Conservation (phyloP, 2,797 vertebrate species). For the Mus spretus region DNA sequence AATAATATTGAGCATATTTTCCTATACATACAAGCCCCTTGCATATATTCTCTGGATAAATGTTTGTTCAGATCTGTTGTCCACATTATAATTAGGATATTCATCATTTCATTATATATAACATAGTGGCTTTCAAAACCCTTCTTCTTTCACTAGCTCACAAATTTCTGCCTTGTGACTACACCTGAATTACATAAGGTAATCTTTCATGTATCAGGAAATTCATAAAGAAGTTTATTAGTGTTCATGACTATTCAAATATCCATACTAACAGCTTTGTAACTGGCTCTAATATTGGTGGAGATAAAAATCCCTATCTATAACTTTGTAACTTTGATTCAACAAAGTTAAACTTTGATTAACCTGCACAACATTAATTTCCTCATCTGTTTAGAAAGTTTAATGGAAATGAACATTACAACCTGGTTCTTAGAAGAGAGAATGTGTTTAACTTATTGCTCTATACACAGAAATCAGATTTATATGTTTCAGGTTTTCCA, state of each 20-base stretch:
- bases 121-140: not conserved
- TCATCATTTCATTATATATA: conserved; percentile 15
- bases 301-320: not conserved
- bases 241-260: not conserved
- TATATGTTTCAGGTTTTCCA: not conserved
- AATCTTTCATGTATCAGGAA: not conserved
- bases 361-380: not conserved
- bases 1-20: not conserved
- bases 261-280: not conserved
- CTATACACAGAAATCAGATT: not conserved
- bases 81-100: not conserved
- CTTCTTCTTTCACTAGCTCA: not conserved
- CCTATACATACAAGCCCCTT: not conserved
- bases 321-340: not conserved
- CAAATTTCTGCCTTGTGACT: not conserved
- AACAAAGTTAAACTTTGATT: too few relatives aligned
- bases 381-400: not conserved
- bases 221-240: not conserved
- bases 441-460: not conserved
- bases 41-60: not conserved
- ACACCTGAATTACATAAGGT: not conserved
- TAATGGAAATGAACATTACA: not conserved
- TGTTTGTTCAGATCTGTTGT: not conserved
- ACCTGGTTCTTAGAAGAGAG: not conserved
- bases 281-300: not conserved